Percentiles rank a stretch among this genome's conserved stretches.
phyloP scores from a whole-genome alignment of 1,140 invertebrate species.

The Subanguina moxae region DNA sequence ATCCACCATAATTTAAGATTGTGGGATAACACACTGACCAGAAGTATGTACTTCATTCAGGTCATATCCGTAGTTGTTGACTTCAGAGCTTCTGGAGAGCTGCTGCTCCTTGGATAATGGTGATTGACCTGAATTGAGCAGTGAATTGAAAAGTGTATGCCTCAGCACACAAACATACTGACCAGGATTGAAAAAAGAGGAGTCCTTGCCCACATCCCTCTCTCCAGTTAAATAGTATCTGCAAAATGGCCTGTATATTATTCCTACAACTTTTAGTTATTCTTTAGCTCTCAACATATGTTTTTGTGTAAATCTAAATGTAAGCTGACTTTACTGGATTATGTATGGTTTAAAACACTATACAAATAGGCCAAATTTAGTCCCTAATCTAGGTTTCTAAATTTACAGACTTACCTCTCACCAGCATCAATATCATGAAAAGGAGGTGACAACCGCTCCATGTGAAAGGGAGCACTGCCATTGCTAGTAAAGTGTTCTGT shows the following conservation, averaged over 20 bases:
- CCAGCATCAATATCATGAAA: neutral
- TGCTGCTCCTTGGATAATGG: slow-evolving; percentile 2
- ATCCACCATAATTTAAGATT: neutral
- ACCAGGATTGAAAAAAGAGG: slow-evolving; percentile 43
- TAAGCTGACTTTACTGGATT: too few relatives aligned
- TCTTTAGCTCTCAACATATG: too few relatives aligned
- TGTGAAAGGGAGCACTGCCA: neutral
- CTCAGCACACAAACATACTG: neutral
- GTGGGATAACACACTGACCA: neutral
- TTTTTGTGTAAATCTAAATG: too few relatives aligned
- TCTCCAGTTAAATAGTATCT: slow-evolving; percentile 54
- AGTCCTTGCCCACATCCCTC: slow-evolving; percentile 45
- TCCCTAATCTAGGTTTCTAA: neutral
- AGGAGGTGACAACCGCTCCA: too few relatives aligned
- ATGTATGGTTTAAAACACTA: too few relatives aligned
- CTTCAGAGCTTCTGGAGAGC: slow-evolving; percentile 23
- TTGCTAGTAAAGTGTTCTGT: neutral
- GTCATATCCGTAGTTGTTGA: slow-evolving; percentile 57
- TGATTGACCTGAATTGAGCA: slow-evolving; percentile 1
- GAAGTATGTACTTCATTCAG: slow-evolving; percentile 53
- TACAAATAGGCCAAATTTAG: neutral
- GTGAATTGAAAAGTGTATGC: neutral
- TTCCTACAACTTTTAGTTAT: neutral
- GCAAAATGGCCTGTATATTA: neutral
- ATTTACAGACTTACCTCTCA: neutral